These are phyloP conservation scores for Blastobasis adustella DNA, from an alignment of 2,888 invertebrate genomes.

Conservation along the genomic window DNA sequence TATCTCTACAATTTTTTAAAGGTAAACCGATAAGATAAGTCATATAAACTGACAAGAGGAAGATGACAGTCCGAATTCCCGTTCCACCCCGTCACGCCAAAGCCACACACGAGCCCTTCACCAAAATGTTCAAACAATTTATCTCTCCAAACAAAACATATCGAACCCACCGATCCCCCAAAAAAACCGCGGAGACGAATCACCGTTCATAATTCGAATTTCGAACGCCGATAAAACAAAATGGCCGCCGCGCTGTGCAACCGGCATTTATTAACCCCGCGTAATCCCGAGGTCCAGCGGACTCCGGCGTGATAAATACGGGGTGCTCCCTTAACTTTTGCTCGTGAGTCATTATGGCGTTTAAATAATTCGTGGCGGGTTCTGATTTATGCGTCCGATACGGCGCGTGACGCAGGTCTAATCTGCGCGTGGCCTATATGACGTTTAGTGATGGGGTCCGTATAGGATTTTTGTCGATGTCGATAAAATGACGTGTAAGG, in stretches of 20 bases:
- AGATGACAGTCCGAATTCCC: conserved; percentile 14
- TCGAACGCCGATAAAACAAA: conserved; percentile 56
- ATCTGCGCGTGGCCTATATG: conserved; percentile 32
- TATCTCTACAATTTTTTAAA: too few relatives aligned
- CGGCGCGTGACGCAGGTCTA: conserved; percentile 48
- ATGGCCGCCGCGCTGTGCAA: conserved; percentile 39
- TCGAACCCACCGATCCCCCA: too few relatives aligned
- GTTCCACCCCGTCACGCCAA: conserved; percentile 6
- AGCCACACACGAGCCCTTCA: conserved; percentile 21
- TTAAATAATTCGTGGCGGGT: conserved; percentile 69
- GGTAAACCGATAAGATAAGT: too few relatives aligned
- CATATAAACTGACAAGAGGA: too few relatives aligned
- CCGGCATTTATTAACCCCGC: conserved; percentile 64
- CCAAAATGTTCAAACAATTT: neutral
- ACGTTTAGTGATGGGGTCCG: conserved; percentile 23
- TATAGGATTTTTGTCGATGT: neutral
- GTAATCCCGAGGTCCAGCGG: conserved; percentile 51
- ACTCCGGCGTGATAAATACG: conserved; percentile 62
- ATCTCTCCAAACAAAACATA: too few relatives aligned
- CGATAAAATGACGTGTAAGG: too few relatives aligned
- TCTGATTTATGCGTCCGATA: conserved; percentile 57
- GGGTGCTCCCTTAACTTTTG: conserved; percentile 55
- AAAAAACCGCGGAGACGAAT: conserved; percentile 38
- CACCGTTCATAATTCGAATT: conserved; percentile 59
- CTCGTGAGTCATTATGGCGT: conserved; percentile 71